phyloP scores from a whole-genome alignment of 1,140 invertebrate genomes.

The Diplogasteroides magnus region DNA sequence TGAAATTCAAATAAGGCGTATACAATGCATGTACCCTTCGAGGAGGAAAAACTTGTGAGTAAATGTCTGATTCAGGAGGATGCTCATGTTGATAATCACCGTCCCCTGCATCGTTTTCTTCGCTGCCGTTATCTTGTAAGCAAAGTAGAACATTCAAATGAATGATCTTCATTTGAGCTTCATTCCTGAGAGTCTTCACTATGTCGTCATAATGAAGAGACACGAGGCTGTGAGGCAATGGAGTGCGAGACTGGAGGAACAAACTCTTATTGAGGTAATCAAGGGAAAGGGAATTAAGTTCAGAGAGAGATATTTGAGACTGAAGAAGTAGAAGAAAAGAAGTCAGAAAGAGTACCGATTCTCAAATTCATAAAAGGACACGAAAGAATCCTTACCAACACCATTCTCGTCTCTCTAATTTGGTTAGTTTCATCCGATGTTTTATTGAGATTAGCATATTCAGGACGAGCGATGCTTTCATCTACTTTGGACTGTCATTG shows the following conservation, averaged over 20 bases:
- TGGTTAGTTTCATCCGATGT: conserved; percentile 17
- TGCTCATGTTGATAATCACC: conserved; percentile 27
- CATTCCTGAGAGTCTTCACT: conserved; percentile 43
- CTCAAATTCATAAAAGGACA: conserved; percentile 9
- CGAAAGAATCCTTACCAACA: conserved; percentile 22
- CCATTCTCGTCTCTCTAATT: conserved; percentile 17
- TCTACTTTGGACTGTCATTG: conserved; percentile 57
- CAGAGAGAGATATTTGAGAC: no score
- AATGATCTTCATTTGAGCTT: conserved; percentile 33
- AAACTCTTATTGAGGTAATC: conserved; percentile 8
- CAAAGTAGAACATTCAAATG: background rate
- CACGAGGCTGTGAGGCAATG: conserved; percentile 17
- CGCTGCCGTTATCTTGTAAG: conserved; percentile 36
- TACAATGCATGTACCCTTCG: background rate
- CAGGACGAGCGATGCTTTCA: conserved; percentile 54
- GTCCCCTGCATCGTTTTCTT: conserved; percentile 30
- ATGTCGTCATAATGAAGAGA: conserved; percentile 31
- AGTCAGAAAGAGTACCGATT: conserved; percentile 3
- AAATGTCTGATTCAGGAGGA: conserved; percentile 23
- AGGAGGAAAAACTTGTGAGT: conserved; percentile 12
- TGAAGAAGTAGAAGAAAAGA: conserved; percentile 13
- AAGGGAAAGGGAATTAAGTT: conserved; percentile 2
- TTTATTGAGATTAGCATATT: conserved; percentile 15
- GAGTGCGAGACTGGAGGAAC: conserved; percentile 19
- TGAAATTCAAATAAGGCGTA: no score